Evolutionary conservation across 2,888 invertebrate genomes (phyloP).

Genomic region (Drosophila bunnanda): DNA sequence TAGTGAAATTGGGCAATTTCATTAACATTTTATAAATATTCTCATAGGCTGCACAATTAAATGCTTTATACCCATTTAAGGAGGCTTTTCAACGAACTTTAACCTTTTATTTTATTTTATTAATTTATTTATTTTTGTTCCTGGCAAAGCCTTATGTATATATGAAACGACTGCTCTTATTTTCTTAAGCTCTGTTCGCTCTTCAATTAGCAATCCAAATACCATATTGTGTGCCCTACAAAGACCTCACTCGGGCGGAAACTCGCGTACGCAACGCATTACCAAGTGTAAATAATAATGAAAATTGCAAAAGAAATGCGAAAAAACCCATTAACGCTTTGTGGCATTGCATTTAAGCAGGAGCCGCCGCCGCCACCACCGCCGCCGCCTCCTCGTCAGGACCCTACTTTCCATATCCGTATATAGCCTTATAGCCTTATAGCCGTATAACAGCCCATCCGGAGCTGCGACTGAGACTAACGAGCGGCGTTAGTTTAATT

Average conservation of each 20-base stretch:
- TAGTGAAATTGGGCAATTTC: background rate
- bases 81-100: background rate
- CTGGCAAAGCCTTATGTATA: background rate
- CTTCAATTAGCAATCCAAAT: slow-evolving; percentile 29
- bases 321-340: slow-evolving; percentile 79
- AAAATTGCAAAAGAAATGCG: slow-evolving; percentile 62
- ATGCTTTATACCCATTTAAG: background rate
- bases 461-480: slow-evolving; percentile 54
- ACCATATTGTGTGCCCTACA: slow-evolving; percentile 15
- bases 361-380: slow-evolving; percentile 28
- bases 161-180: background rate
- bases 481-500: slow-evolving; percentile 81
- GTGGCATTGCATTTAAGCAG: slow-evolving; percentile 80
- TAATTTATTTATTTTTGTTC: background rate
- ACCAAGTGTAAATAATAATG: slow-evolving; percentile 77
- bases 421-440: background rate
- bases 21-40: background rate
- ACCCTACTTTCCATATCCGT: background rate
- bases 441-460: slow-evolving; percentile 26
- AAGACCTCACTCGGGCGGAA: slow-evolving; percentile 21
- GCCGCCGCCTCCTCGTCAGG: background rate
- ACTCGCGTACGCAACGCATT: slow-evolving; percentile 50
- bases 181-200: background rate
- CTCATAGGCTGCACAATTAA: accelerated
- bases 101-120: background rate